Base-by-base conservation (phyloP, 2,797 vertebrate genomes). In the Diplodus puntazzo region DNA sequence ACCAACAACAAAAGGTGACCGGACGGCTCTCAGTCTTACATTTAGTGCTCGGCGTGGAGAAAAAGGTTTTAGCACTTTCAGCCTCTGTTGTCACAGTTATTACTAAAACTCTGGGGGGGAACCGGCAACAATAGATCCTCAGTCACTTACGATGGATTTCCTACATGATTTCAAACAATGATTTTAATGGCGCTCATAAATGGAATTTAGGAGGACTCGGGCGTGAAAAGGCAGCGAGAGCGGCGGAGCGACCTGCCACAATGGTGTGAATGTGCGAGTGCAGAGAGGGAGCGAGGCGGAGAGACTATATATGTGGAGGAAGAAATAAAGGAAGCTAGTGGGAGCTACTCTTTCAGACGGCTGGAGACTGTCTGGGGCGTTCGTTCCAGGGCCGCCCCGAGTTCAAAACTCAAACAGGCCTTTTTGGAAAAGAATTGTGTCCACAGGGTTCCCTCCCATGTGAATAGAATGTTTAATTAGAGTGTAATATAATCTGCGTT, bases 401-500 rank as follows among this genome's bases (percentile, higher is more conserved):
- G 95, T 95, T 95, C 94, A 95, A 94, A 95, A 93, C 93, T 95
- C 94, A 95, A 94, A 94, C 88, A 91, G 92, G 89, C 91, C 92
- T 94, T 95, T 95, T 92, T 91, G 89, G 83, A 89, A 81, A 87
- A 94, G 93, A 94, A 94, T 91, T 84, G 93, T 91, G 92, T 94
- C 95, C 87, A 78, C 92, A 85, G 94, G 94, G 94, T 94, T 95
- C 92, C 95, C 87, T 89, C 52, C 62, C 65, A 84, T 90, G 91
- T 94, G 93, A 95, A 95, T 92, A 93, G 94, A 94, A 95, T 94
- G 92, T 95, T 96, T 96, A 96, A 96, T 96, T 96, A 95, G 95
- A 95, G 92, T 94, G 95, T 95, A 95, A 96, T 95, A 95, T 95
- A 95, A 96, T 96, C 95, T 94, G 93, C 91, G 92, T 94, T 95